Evolutionary conservation across 2,113 vertebrate genomes (phyloP).

Genomic region (human (Homo sapiens)): DNA sequence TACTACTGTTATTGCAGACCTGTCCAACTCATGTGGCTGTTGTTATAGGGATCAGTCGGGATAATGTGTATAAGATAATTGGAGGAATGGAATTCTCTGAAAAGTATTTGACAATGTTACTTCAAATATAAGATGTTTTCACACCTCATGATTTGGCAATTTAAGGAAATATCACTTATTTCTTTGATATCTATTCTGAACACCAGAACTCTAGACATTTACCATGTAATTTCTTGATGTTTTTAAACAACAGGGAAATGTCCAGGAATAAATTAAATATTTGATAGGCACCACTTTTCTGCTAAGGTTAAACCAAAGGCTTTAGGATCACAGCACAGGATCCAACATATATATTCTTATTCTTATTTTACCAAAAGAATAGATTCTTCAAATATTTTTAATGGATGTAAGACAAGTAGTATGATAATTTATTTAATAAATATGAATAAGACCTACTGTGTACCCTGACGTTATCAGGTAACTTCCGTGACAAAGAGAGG

Average conservation of each 20-base stretch:
- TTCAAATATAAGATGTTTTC: slow-evolving; percentile 18
- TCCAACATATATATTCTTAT: background rate
- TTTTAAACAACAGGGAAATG: background rate
- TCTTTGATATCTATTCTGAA: background rate
- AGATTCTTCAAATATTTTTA: background rate
- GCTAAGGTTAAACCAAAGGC: background rate
- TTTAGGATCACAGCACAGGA: background rate
- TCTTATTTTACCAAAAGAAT: slow-evolving; percentile 1
- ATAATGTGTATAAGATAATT: background rate
- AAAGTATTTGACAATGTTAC: background rate
- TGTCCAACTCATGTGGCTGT: background rate
- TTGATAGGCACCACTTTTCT: background rate
- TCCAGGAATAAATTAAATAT: background rate
- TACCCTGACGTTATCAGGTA: background rate
- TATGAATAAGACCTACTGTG: background rate
- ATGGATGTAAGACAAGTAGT: background rate
- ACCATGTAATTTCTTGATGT: background rate
- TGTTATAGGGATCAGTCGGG: background rate
- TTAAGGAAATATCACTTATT: background rate
- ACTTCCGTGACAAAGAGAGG: background rate
- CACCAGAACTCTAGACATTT: background rate
- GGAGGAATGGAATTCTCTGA: background rate
- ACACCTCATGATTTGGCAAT: background rate
- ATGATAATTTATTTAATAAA: background rate
- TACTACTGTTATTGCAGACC: background rate